Evolutionary conservation across 2,113 vertebrate species (phyloP).

Genomic region (Todiramphus chloris): DNA sequence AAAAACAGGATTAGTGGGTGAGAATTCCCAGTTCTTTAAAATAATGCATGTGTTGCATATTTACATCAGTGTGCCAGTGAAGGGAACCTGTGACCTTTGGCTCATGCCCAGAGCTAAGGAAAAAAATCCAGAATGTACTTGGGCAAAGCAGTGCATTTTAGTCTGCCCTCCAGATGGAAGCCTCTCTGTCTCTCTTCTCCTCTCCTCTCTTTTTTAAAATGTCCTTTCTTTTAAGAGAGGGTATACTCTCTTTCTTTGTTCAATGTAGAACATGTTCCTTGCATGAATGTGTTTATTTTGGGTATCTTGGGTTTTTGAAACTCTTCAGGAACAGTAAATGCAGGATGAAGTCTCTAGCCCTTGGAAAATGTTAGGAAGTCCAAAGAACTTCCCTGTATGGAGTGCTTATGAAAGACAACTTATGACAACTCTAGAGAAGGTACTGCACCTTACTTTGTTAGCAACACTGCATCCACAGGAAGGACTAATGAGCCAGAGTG

Average conservation of each 20-base stretch:
- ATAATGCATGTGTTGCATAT: not conserved
- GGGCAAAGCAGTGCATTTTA: not conserved
- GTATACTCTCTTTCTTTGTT: not conserved
- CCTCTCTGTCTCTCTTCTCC: not conserved
- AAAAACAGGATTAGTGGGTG: not conserved
- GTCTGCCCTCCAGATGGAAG: not conserved
- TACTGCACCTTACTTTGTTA: not conserved
- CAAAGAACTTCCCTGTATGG: not conserved
- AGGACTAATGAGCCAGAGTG: not conserved
- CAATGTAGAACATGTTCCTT: not conserved
- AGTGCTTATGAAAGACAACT: not conserved
- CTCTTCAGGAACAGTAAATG: not conserved
- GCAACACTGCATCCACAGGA: not conserved
- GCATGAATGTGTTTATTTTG: not conserved
- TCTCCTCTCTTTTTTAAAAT: not conserved
- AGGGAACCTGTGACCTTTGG: not conserved
- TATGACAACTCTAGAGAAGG: not conserved
- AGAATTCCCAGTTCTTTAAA: not conserved
- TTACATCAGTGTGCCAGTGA: not conserved
- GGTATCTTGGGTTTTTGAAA: not conserved
- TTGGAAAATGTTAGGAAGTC: not conserved
- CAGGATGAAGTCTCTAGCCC: not conserved
- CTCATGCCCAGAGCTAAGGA: not conserved
- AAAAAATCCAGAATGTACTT: not conserved
- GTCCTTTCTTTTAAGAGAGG: not conserved